Evolutionary conservation across 64 coral and sea anemone species (phyloP).

Genomic region (Pocillopora verrucosa): DNA sequence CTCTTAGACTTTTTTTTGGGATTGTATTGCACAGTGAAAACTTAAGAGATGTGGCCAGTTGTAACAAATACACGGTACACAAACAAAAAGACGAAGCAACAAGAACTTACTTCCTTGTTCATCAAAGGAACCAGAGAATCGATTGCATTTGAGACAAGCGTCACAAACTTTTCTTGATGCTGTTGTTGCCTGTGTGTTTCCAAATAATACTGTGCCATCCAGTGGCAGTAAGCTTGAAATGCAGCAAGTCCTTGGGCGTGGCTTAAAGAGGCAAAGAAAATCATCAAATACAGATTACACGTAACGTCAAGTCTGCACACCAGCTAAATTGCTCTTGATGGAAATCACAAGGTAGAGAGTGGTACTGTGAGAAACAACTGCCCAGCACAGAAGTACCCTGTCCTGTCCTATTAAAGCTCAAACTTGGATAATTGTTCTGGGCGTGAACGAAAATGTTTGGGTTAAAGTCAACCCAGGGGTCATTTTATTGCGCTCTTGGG

Average conservation of each 20-base stretch:
- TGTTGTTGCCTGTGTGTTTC: conserved; percentile 91
- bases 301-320: background rate
- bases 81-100: background rate
- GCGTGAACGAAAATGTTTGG: too few relatives aligned
- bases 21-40: background rate
- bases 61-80: background rate
- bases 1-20: background rate
- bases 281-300: background rate
- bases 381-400: too few relatives aligned
- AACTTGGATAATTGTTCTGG: too few relatives aligned
- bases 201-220: conserved; percentile 88
- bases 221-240: conserved; percentile 92
- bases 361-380: too few relatives aligned
- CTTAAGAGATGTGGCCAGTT: background rate
- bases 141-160: conserved; percentile 76
- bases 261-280: conserved; percentile 34
- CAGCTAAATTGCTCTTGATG: too few relatives aligned
- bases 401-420: too few relatives aligned
- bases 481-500: too few relatives aligned
- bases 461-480: too few relatives aligned
- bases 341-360: too few relatives aligned
- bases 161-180: conserved; percentile 90
- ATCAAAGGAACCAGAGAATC: conserved; percentile 87
- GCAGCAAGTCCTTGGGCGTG: conserved; percentile 90
- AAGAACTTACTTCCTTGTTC: conserved; percentile 73